Conservation (phyloP, 2,113 vertebrate genomes). For the Anthoscopus minutus region DNA sequence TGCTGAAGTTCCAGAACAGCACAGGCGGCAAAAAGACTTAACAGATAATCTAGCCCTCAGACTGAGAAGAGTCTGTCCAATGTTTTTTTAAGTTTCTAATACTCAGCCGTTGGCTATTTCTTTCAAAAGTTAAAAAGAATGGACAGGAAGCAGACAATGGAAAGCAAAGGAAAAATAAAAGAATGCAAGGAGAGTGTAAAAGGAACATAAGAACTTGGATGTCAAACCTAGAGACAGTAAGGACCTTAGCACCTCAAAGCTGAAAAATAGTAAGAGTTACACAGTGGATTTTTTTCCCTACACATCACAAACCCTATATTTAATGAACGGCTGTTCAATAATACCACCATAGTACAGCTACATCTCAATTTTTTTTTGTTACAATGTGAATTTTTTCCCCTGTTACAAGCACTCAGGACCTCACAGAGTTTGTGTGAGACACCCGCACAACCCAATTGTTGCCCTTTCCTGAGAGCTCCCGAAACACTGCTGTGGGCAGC, state of each 20-base stretch:
- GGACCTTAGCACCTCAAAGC: neutral
- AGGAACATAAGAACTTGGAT: neutral
- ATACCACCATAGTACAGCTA: neutral
- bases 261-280: neutral
- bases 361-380: neutral
- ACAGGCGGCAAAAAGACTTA: neutral
- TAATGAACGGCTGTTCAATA: neutral
- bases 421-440: neutral
- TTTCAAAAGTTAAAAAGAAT: neutral
- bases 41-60: neutral
- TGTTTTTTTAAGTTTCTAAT: neutral
- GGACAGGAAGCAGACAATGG: neutral
- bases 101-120: neutral
- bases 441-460: neutral
- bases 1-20: neutral
- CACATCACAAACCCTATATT: accelerated
- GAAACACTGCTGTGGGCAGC: neutral
- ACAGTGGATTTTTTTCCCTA: neutral
- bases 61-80: neutral
- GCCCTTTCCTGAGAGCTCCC: neutral
- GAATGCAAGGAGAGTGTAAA: neutral
- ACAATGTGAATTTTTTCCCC: neutral
- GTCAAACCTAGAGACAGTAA: neutral
- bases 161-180: neutral
- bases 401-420: neutral